These are phyloP conservation scores for Sinosuthora webbiana DNA, from an alignment of 2,113 vertebrate genomes.

Conservation along the genomic window DNA sequence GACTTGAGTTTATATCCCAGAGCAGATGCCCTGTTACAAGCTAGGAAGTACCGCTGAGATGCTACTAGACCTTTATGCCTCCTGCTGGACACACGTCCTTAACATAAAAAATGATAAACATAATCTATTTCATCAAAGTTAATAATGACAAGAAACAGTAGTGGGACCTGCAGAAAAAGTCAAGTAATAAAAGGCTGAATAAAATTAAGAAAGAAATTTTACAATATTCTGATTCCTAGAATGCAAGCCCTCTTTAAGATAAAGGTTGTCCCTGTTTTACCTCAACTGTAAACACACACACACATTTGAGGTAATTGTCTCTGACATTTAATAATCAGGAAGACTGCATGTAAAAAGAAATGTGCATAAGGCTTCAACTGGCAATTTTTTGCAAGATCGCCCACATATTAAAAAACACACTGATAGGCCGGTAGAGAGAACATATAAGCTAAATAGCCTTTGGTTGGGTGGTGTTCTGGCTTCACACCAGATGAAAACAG, in stretches of 20 bases:
- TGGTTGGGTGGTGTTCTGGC: not conserved
- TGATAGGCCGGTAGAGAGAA: not conserved
- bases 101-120: not conserved
- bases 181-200: not conserved
- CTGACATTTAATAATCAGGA: not conserved
- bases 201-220: not conserved
- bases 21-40: not conserved
- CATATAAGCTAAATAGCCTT: not conserved
- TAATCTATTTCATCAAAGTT: not conserved
- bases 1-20: not conserved
- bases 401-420: not conserved
- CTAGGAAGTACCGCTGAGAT: not conserved
- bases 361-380: not conserved
- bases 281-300: not conserved
- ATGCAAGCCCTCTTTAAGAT: not conserved
- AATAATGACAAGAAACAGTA: not conserved
- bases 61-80: not conserved
- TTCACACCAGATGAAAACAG: not conserved
- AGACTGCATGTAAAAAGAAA: not conserved
- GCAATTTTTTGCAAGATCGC: not conserved
- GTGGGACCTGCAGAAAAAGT: not conserved
- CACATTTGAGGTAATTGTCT: not conserved
- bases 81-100: not conserved
- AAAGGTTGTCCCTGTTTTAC: not conserved
- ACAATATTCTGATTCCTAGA: not conserved